These are phyloP conservation scores for Zootermopsis nevadensis DNA, from an alignment of 2,888 invertebrate species.

Conservation along the genomic window DNA sequence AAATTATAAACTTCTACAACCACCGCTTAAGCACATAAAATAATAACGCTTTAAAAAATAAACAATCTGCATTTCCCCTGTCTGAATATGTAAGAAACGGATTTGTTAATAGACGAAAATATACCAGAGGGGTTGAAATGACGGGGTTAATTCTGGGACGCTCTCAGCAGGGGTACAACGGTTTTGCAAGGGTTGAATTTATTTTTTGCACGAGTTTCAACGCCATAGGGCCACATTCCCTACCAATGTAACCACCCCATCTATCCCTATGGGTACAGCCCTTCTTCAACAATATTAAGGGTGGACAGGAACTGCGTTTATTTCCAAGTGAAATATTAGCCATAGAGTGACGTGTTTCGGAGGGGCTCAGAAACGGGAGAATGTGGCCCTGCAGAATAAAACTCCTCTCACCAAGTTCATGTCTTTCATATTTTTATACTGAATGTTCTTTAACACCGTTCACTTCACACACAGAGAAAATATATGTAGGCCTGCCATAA, in stretches of 20 bases:
- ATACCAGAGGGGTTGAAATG: neutral
- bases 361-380: neutral
- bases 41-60: neutral
- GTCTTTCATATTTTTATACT: no score
- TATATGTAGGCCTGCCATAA: no score
- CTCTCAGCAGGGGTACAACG: conserved; percentile 4
- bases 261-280: neutral
- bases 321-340: conserved; percentile 17
- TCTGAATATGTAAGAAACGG: neutral
- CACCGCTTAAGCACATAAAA: neutral
- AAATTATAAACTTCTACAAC: neutral
- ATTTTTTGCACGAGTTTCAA: neutral
- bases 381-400: no score
- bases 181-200: conserved; percentile 1
- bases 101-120: conserved; percentile 14
- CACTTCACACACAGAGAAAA: no score
- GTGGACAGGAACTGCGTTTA: neutral
- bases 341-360: neutral
- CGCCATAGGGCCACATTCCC: neutral
- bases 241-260: neutral
- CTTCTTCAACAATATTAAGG: neutral
- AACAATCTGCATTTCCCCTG: neutral
- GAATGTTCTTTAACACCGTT: no score
- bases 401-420: no score
- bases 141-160: conserved; percentile 5